Evolutionary conservation across 2,113 vertebrate species (phyloP).

Genomic region (Galeopterus variegatus): DNA sequence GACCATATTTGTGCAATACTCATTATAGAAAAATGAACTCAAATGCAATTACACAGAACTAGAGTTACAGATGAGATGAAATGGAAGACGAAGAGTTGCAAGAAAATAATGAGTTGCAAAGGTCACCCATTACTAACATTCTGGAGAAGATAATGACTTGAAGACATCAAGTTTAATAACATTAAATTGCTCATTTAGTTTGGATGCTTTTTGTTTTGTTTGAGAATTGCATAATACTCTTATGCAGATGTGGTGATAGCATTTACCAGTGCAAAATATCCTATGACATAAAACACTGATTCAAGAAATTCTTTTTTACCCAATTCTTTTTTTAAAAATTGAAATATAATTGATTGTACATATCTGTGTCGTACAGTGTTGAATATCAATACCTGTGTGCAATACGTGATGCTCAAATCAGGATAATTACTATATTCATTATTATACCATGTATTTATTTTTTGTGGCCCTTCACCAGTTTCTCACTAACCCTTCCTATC

Average conservation of each 20-base stretch:
- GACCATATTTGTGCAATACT: background rate
- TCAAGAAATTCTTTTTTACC: background rate
- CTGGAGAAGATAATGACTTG: conserved; percentile 50
- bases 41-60: conserved; percentile 24
- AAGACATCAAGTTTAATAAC: background rate
- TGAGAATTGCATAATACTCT: conserved; percentile 12
- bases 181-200: conserved; percentile 15
- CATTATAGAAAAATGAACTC: background rate
- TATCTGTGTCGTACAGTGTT: no score
- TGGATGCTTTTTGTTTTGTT: conserved; percentile 37
- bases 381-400: no score
- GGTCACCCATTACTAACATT: background rate
- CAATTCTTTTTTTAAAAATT: no score
- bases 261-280: conserved; percentile 12
- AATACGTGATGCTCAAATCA: no score
- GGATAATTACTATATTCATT: no score
- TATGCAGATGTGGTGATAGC: background rate
- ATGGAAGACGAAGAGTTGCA: conserved; percentile 26
- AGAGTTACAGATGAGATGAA: background rate
- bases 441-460: no score
- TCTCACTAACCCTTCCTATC: no score
- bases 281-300: background rate
- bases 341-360: no score
- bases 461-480: no score
- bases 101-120: conserved; percentile 40